Evolutionary conservation across 2,113 vertebrate species (phyloP), one percentile per base, ranked within the genome.

Genomic region (Butorides virescens): DNA sequence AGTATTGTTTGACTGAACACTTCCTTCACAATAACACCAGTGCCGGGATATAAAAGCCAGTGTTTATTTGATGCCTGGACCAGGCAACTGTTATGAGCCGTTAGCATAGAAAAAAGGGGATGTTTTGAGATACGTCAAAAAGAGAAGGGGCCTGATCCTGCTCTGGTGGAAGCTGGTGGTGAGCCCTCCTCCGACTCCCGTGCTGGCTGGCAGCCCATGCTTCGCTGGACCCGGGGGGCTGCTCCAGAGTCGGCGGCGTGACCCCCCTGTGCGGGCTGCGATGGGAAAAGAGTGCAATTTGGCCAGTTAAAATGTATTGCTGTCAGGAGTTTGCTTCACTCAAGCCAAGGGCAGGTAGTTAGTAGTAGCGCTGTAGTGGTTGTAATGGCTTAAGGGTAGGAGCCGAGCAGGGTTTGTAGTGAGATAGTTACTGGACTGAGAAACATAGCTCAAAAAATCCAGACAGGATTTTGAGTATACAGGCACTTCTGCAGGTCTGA

Each of bases 231-330:
- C 9, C 0, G 0, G 44, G 68, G 34, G 32, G 15, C 77, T 87
- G 61, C 1, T 3, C 34, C 15, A 6, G n/a, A 37, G n/a, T 19
- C 2, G 2, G 29, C 4, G 2, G 9, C 1, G 5, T 66, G 59
- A 77, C 5, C 39, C 52, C 42, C 8, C 34, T 17, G 21, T 0
- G 0, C 0, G 0, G 66, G 44, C 74, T 83, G 71, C 6, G 2
- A 20, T 13, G 61, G 29, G 56, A 17, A 34, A 39, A 50, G 22
- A 42, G 32, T 21, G 49, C 13, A 4, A 4, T 61, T 72, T n/a
- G 32, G 58, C 34, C 53, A 47, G 39, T 34, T 65, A 52, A 67
- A 90, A 70, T 20, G 53, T 68, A 2, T 0, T 15, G 66, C 74
- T 93, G 73, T 29, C n/a, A 27, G 67, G 47, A 67, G n/a, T 53